These are phyloP conservation scores for Plestiodon gilberti DNA, from an alignment of 2,113 vertebrate genomes.

Conservation along the genomic window DNA sequence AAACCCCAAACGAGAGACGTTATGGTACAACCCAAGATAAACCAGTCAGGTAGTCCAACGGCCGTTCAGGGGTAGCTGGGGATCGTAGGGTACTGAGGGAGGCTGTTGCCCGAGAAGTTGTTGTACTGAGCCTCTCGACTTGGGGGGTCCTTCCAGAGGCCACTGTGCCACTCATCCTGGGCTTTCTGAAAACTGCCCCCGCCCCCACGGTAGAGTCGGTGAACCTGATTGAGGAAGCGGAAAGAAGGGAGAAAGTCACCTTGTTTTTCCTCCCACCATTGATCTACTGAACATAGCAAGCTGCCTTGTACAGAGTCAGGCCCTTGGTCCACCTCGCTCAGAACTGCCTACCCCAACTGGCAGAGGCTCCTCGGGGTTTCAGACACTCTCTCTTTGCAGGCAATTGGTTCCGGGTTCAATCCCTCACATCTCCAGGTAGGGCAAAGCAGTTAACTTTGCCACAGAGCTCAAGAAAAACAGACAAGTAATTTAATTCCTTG, in stretches of 20 bases:
- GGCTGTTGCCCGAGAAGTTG: conserved; percentile 87
- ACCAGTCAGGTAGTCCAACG: conserved; percentile 57
- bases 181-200: conserved; percentile 91
- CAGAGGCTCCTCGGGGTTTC: too few relatives aligned
- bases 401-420: too few relatives aligned
- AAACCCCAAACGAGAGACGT: neutral
- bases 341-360: too few relatives aligned
- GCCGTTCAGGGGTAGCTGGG: conserved; percentile 81
- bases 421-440: too few relatives aligned
- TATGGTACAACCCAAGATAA: conserved; percentile 44
- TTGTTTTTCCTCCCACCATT: too few relatives aligned
- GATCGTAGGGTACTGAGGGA: conserved; percentile 93
- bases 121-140: conserved; percentile 85
- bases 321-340: too few relatives aligned
- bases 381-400: too few relatives aligned
- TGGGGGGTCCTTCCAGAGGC: conserved; percentile 84
- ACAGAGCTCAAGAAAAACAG: too few relatives aligned
- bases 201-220: conserved; percentile 88
- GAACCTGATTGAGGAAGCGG: conserved; percentile 79
- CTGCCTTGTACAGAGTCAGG: too few relatives aligned
- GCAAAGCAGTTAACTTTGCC: too few relatives aligned
- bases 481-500: too few relatives aligned
- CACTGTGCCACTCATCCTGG: conserved; percentile 90
- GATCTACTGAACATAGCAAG: too few relatives aligned
- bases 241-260: neutral